Percentiles rank a stretch among this genome's conserved stretches.
Conservation (phyloP, 2,797 vertebrate genomes). For the Gouania willdenowi region DNA sequence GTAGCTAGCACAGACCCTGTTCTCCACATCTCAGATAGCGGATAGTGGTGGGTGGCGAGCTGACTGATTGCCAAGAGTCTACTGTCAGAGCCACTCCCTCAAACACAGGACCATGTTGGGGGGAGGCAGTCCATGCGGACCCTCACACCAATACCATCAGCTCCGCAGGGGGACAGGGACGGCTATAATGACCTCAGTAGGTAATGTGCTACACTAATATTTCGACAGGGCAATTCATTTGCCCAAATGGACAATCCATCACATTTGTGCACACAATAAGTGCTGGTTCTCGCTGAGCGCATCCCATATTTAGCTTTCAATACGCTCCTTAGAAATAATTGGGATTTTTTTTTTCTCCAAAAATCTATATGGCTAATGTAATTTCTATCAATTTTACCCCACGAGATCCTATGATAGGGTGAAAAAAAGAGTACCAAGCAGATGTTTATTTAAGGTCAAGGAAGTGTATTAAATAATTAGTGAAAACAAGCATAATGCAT, state of each 20-base stretch:
- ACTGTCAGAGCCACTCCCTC: slow-evolving; percentile 63
- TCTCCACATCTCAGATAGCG: slow-evolving; percentile 64
- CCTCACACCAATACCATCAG: slow-evolving; percentile 28
- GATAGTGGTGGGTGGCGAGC: slow-evolving; percentile 77
- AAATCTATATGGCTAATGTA: slow-evolving; percentile 30
- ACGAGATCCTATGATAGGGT: too few relatives aligned
- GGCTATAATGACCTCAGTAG: slow-evolving; percentile 51
- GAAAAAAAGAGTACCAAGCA: too few relatives aligned
- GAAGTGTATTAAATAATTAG: too few relatives aligned
- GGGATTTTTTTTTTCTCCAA: slow-evolving; percentile 33
- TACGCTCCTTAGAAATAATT: slow-evolving; percentile 38
- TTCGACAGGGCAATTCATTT: slow-evolving; percentile 55
- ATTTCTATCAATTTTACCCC: slow-evolving; percentile 35
- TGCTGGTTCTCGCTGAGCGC: slow-evolving; percentile 20
- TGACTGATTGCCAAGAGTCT: slow-evolving; percentile 74
- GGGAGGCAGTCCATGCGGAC: slow-evolving; percentile 37
- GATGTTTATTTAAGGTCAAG: too few relatives aligned
- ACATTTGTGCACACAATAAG: slow-evolving; percentile 46
- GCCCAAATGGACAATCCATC: slow-evolving; percentile 62
- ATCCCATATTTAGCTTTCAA: slow-evolving; percentile 33
- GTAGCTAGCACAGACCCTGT: slow-evolving; percentile 50
- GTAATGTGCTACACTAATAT: slow-evolving; percentile 53
- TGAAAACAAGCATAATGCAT: too few relatives aligned
- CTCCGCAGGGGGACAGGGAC: slow-evolving; percentile 21
- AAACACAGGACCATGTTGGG: slow-evolving; percentile 50